A percentile compares a stretch with the other conserved stretches of the same genome.
Evolutionary conservation across 2,888 invertebrate genomes (phyloP).

Genomic region (Spialia ferax): DNA sequence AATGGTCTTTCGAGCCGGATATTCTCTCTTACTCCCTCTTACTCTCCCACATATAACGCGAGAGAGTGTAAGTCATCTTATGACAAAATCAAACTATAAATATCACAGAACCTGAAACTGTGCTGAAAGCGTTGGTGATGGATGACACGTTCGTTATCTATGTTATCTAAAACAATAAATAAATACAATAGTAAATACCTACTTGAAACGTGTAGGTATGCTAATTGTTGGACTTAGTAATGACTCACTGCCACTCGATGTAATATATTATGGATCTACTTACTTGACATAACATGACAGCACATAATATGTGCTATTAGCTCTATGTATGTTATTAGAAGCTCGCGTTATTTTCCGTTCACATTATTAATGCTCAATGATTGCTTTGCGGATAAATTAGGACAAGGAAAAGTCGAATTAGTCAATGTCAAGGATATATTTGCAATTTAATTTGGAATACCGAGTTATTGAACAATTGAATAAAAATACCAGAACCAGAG

Average conservation of each 20-base stretch:
- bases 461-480: too few species aligned
- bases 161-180: background rate
- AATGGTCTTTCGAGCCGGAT: too few species aligned
- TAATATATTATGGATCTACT: too few species aligned
- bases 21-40: too few species aligned
- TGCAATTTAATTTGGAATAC: too few species aligned
- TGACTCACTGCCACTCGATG: background rate
- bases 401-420: background rate
- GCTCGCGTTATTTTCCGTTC: background rate
- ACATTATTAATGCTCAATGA: background rate
- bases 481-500: too few species aligned
- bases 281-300: too few species aligned
- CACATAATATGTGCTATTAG: background rate
- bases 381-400: background rate
- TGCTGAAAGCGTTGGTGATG: background rate
- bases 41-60: too few species aligned
- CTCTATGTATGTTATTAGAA: background rate
- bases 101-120: background rate
- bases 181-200: background rate
- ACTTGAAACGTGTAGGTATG: background rate
- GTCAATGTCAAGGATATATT: background rate
- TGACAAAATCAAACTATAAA: too few species aligned
- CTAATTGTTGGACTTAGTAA: background rate
- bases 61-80: too few species aligned
- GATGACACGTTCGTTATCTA: background rate